Evolutionary conservation across 1,140 invertebrate genomes (phyloP), one percentile per base, ranked within the genome.

Genomic region (Macrobrachium rosenbergii): DNA sequence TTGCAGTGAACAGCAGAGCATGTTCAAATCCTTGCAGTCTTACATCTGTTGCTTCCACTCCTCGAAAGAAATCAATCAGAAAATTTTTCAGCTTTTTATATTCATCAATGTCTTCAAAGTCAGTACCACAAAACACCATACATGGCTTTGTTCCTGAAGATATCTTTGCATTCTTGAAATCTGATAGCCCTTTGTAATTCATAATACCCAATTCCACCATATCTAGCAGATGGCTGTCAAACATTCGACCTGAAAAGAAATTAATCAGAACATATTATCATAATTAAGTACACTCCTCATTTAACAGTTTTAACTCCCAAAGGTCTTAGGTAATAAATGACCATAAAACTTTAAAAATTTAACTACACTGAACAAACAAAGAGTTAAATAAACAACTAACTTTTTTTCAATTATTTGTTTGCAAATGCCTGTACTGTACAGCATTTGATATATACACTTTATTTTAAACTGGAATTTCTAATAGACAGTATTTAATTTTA

Each of bases 191-290:
- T 92, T 95, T 95, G 91, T 95, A 99, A 72, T 96, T 94, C 88
- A 97, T 95, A 21, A 99, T 94, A 28, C 97, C 97, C 88, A 99
- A 94, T 93, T 99, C 99, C 90, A 98, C 94, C 97, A 99, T 99
- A 91, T 99, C 99, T 64, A 99, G 92, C 45, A 99, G 92, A 75
- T 96, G 95, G 90, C 96, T 94, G 92, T 99, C 96, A 93, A 95
- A 99, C 90, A 96, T 95, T 90, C 99, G 93, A 5, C 95, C 94
- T 94, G 3, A 37, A 37, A 37, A 3, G 3, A 37, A n/a, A n/a
- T n/a, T n/a, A n/a, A n/a, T n/a, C 28, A 37, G 28, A 37, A 37
- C 3, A 37, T 37, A 37, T 37, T 37, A 37, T 37, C 28, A 37
- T 37, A 37, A 37, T 37, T 37, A 37, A 37, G 28, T 37, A 37